Evolutionary conservation across 2,888 invertebrate species (phyloP).

Genomic region (Chrysolina oricalcia): DNA sequence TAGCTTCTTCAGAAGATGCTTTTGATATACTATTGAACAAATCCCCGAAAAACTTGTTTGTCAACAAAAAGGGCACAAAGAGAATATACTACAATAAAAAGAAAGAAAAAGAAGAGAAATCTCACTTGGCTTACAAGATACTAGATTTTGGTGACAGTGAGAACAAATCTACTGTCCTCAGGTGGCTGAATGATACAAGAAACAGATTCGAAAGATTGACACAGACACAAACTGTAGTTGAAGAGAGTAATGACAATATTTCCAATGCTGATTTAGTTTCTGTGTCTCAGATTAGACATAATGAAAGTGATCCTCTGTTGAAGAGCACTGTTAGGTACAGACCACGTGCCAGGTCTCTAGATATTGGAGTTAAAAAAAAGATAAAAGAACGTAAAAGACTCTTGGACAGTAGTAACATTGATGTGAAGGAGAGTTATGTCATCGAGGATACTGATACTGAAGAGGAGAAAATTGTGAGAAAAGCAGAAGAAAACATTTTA

Average conservation of each 20-base stretch:
- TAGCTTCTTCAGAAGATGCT: slow-evolving; percentile 25
- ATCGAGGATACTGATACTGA: slow-evolving; percentile 59
- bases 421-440: slow-evolving; percentile 48
- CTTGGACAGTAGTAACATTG: slow-evolving; percentile 46
- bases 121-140: slow-evolving; percentile 39
- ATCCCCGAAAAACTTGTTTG: neutral
- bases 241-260: neutral
- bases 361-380: slow-evolving; percentile 48
- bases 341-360: slow-evolving; percentile 54
- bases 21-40: slow-evolving; percentile 41
- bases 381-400: slow-evolving; percentile 45
- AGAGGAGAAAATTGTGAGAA: slow-evolving; percentile 50
- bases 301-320: neutral
- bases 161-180: slow-evolving; percentile 51
- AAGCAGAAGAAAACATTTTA: slow-evolving; percentile 55
- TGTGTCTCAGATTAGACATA: slow-evolving; percentile 37
- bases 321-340: neutral
- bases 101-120: slow-evolving; percentile 31
- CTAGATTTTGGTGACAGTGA: slow-evolving; percentile 53
- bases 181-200: slow-evolving; percentile 61
- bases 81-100: slow-evolving; percentile 48
- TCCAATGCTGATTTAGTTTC: slow-evolving; percentile 35
- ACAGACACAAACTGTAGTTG: slow-evolving; percentile 47
- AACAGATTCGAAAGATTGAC: slow-evolving; percentile 61
- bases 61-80: slow-evolving; percentile 42